A percentile compares a stretch with the other conserved stretches of the same genome.
Conservation (phyloP, 2,888 invertebrate species). For the Xanthorhoe designata region DNA sequence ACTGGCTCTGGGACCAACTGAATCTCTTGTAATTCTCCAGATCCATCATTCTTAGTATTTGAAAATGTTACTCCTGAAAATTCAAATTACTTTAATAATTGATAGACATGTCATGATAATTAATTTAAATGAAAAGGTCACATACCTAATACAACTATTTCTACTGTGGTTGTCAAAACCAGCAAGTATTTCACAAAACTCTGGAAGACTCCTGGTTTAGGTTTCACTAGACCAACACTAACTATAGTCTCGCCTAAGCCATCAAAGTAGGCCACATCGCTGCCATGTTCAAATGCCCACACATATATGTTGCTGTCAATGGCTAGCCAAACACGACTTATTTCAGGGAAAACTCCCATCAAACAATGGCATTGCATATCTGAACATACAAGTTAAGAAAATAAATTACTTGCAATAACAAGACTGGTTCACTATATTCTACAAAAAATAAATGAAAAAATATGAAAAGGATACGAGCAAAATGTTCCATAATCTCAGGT, state of each 20-base stretch:
- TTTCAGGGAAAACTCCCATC: conserved; percentile 99
- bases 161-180: conserved; percentile 96
- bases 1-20: conserved; percentile 97
- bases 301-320: conserved; percentile 99
- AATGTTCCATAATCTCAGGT: conserved; percentile 97
- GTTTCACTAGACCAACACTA: conserved; percentile 95
- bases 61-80: conserved; percentile 84
- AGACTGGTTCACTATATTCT: neutral
- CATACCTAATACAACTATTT: conserved; percentile 95
- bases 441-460: neutral
- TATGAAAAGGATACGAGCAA: conserved; percentile 93
- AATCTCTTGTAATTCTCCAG: conserved; percentile 89
- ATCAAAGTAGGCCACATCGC: conserved; percentile 98
- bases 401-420: too few relatives aligned
- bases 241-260: conserved; percentile 97
- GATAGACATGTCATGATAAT: neutral
- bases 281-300: conserved; percentile 98
- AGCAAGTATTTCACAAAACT: conserved; percentile 95
- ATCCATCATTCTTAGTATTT: conserved; percentile 75
- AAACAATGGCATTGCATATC: conserved; percentile 98
- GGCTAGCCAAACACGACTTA: conserved; percentile 98
- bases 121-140: neutral
- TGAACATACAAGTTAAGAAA: conserved; percentile 67
- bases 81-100: neutral
- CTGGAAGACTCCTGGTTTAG: conserved; percentile 95